These are phyloP conservation scores for Drosophila emarginata DNA, from an alignment of 2,888 invertebrate genomes.

Conservation along the genomic window DNA sequence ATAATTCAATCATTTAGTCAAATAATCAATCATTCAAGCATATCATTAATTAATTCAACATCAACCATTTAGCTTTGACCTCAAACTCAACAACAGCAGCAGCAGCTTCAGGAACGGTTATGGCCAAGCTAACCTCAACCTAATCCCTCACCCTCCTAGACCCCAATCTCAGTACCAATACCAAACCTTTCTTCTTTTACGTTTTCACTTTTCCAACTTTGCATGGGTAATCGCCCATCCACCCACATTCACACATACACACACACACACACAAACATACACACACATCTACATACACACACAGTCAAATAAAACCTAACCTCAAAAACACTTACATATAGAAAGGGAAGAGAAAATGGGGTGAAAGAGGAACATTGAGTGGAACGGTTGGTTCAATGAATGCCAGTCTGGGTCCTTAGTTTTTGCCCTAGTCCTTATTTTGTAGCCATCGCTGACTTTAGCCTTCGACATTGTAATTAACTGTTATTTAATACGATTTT, in stretches of 20 bases:
- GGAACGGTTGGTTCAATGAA: neutral
- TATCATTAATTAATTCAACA: conserved; percentile 68
- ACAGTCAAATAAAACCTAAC: neutral
- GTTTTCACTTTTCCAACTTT: neutral
- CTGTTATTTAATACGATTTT: conserved; percentile 75
- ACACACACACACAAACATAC: conserved; percentile 8
- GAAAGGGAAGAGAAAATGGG: neutral
- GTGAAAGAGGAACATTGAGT: neutral
- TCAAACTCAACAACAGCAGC: conserved; percentile 35
- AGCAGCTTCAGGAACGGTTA: neutral
- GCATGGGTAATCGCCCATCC: neutral
- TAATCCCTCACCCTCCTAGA: neutral
- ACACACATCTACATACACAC: conserved; percentile 11
- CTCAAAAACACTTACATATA: conserved; percentile 1
- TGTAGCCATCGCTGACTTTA: conserved; percentile 8
- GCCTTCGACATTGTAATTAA: conserved; percentile 54
- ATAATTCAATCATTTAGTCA: conserved; percentile 71
- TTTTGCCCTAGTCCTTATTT: conserved; percentile 49
- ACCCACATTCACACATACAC: conserved; percentile 17
- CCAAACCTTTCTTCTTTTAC: neutral
- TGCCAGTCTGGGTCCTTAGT: conserved; percentile 1
- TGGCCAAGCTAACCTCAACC: conserved; percentile 10
- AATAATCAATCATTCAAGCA: conserved; percentile 71
- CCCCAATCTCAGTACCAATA: neutral
- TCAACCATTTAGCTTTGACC: conserved; percentile 65